These are phyloP conservation scores for Montifringilla adamsi DNA, from an alignment of 2,113 vertebrate species.

Conservation along the genomic window DNA sequence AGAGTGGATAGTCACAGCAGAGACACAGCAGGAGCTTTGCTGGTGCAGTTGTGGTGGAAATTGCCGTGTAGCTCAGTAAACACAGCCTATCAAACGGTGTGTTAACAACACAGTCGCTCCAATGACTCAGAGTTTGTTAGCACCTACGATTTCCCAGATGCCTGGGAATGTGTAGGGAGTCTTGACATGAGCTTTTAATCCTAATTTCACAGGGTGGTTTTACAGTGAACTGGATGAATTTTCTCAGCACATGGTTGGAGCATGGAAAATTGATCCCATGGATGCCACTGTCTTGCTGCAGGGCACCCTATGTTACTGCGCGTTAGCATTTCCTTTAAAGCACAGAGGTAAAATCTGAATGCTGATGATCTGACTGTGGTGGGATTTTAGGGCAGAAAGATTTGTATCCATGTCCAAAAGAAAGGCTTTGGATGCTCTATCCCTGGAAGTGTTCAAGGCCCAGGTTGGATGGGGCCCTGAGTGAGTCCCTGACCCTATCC, in stretches of 20 bases:
- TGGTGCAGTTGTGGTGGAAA: not conserved
- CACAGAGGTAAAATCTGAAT: not conserved
- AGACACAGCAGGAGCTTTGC: not conserved
- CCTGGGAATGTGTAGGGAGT: not conserved
- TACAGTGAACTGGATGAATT: not conserved
- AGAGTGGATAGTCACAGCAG: not conserved
- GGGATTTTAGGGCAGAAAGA: not conserved
- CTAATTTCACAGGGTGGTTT: not conserved
- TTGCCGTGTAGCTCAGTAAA: not conserved
- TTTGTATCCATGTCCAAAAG: not conserved
- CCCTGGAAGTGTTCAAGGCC: not conserved
- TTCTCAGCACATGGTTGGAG: not conserved
- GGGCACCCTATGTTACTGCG: not conserved
- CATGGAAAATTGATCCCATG: not conserved
- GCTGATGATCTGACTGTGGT: not conserved
- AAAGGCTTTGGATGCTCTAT: not conserved
- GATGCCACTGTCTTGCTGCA: not conserved
- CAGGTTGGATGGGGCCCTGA: not conserved
- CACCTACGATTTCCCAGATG: not conserved
- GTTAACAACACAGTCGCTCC: rapidly evolving
- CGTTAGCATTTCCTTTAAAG: not conserved
- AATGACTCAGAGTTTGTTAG: not conserved
- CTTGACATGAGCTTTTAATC: not conserved
- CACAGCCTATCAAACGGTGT: rapidly evolving
- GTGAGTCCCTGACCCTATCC: not conserved